Conservation (phyloP, 2,113 vertebrate genomes). For the Sminthopsis crassicaudata region DNA sequence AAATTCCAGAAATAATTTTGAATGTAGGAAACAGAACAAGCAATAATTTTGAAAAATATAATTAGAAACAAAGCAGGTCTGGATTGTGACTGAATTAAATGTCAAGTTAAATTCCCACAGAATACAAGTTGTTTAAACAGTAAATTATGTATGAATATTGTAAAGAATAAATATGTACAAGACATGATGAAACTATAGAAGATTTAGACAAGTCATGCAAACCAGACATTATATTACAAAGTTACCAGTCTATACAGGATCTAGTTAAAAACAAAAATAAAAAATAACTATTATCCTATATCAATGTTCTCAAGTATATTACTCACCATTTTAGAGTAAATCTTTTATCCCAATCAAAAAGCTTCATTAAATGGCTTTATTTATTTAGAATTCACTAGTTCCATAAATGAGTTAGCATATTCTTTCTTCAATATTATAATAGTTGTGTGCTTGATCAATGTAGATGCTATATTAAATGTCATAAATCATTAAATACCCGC, state of each 20-base stretch:
- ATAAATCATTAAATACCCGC: neutral
- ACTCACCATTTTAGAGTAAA: conserved; percentile 17
- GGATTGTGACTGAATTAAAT: conserved; percentile 47
- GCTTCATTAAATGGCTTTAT: neutral
- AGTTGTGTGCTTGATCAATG: neutral
- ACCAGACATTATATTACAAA: conserved; percentile 49
- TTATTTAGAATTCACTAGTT: neutral
- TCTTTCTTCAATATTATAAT: neutral
- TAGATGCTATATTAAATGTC: neutral
- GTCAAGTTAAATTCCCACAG: conserved; percentile 55
- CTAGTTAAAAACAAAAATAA: neutral
- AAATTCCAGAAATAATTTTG: conserved; percentile 74
- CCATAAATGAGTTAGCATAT: neutral
- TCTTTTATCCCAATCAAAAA: neutral
- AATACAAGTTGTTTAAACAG: conserved; percentile 50
- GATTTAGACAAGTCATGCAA: conserved; percentile 38
- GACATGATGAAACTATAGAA: conserved; percentile 50
- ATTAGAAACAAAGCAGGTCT: conserved; percentile 59
- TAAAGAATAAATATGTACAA: conserved; percentile 64
- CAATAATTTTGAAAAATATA: conserved; percentile 68
- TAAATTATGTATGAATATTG: conserved; percentile 60
- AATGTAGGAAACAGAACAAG: conserved; percentile 60
- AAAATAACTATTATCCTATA: neutral
- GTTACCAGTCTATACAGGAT: conserved; percentile 37
- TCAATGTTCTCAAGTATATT: conserved; percentile 23